A percentile compares a stretch with the other conserved stretches of the same genome.
Conservation (phyloP, 2,888 invertebrate genomes). For the Rhamnusium bicolor region DNA sequence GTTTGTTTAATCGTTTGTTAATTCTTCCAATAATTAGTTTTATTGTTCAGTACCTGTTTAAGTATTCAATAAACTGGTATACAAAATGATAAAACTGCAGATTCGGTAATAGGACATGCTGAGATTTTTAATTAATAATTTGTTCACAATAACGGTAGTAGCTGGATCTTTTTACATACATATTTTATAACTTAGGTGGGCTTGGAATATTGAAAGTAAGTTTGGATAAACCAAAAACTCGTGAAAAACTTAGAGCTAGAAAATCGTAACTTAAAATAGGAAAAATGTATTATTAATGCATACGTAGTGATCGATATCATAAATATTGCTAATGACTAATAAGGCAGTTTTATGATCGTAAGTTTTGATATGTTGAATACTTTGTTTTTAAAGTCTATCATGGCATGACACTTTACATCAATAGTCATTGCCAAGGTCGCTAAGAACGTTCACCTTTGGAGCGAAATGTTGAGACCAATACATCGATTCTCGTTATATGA, state of each 20-base stretch:
- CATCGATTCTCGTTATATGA: constrained; percentile 34
- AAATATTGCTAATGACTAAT: neutral
- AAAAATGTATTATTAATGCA: neutral
- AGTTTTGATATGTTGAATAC: neutral
- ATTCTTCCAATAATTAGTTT: neutral
- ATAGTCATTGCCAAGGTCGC: constrained; percentile 67
- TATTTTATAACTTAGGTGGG: constrained; percentile 23
- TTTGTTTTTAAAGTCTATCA: neutral
- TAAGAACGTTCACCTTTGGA: constrained; percentile 66
- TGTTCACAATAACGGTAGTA: constrained; percentile 51
- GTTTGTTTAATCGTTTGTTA: too few species aligned
- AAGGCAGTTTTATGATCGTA: neutral
- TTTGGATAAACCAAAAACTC: neutral
- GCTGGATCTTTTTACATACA: constrained; percentile 19
- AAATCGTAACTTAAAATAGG: neutral
- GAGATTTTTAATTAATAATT: constrained; percentile 52
- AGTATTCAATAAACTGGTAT: constrained; percentile 6
- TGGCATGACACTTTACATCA: constrained; percentile 23
- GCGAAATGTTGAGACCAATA: constrained; percentile 55
- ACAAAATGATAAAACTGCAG: neutral
- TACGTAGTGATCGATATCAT: neutral
- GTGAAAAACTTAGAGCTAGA: neutral
- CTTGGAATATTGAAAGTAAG: neutral
- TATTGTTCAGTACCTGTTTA: neutral
- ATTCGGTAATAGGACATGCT: constrained; percentile 39